Evolutionary conservation across 2,113 vertebrate species (phyloP), one percentile per base, ranked within the genome.

Genomic region (Lathamus discolor): DNA sequence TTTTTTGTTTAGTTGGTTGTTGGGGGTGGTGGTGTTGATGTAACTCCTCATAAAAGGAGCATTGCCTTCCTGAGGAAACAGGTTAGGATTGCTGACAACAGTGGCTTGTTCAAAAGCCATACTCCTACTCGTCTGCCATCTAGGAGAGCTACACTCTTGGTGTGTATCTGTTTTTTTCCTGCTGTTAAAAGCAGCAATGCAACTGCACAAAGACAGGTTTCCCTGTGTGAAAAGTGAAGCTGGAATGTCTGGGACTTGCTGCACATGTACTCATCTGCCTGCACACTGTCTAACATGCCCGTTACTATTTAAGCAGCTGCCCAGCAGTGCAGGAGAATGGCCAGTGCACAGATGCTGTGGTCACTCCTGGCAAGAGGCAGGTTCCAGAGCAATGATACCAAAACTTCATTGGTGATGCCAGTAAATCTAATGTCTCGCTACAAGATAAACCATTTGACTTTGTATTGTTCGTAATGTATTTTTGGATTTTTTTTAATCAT

Each of bases 231-330:
- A 31, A 80, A 80, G 18, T 4, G 23, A 51, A 57, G 24, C 29
- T 61, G 59, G 17, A 72, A 52, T 67, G 29, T 17, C 33, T 41
- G 37, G 16, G 43, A 25, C 16, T 39, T 22, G 39, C 35, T 44
- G 57, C 8, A 11, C 3, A 3, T 23, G 24, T 46, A 23, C 33
- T 19, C 10, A 41, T 83, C 11, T 46, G 29, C n/a, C 43, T 74
- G 41, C 35, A 9, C 16, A 20, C 16, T 2, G 1, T 18, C 49
- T 48, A 9, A 46, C 4, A 5, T 3, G 4, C 13, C 27, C 12
- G 28, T 12, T 1, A 3, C 35, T 2, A 0, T 41, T 43, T 7
- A 8, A 67, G 33, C 1, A 1, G 28, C n/a, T 46, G 68, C 15
- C 46, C 16, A 20, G 33, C 11, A 17, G 18, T 0, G 2, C 28